Evolutionary conservation across 2,113 vertebrate genomes (phyloP).

Genomic region (Anthoscopus minutus): DNA sequence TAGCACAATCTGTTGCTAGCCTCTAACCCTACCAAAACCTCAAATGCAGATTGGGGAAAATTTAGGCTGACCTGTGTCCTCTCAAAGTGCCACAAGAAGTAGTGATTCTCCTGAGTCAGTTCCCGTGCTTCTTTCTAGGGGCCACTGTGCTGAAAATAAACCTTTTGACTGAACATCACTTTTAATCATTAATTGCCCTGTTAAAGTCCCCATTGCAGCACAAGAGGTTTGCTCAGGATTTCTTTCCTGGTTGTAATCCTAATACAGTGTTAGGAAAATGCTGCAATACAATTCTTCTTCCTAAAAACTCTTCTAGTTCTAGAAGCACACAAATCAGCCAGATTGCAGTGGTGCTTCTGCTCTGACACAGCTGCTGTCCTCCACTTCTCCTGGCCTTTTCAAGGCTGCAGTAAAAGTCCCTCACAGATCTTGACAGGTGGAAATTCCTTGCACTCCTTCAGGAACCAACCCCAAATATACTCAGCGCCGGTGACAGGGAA

Average conservation of each 20-base stretch:
- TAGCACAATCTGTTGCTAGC: neutral
- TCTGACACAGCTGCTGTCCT: neutral
- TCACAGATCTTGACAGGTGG: neutral
- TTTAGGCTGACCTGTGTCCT: neutral
- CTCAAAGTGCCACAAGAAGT: neutral
- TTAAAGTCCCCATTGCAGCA: neutral
- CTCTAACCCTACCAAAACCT: neutral
- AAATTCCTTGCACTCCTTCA: neutral
- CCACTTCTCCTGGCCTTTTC: neutral
- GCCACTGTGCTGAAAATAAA: neutral
- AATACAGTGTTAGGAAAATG: neutral
- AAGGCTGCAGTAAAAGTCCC: neutral
- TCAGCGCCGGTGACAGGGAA: neutral
- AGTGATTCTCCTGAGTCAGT: neutral
- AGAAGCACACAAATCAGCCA: neutral
- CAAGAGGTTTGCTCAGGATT: neutral
- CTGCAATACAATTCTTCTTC: neutral
- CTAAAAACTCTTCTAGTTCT: neutral
- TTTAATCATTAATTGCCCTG: neutral
- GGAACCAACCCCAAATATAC: neutral
- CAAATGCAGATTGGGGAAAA: neutral
- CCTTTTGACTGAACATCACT: neutral
- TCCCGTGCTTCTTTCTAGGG: neutral
- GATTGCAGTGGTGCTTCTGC: neutral
- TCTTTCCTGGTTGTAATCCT: neutral